Evolutionary conservation across 2,113 vertebrate species (phyloP).

Genomic region (Eretmochelys imbricata): DNA sequence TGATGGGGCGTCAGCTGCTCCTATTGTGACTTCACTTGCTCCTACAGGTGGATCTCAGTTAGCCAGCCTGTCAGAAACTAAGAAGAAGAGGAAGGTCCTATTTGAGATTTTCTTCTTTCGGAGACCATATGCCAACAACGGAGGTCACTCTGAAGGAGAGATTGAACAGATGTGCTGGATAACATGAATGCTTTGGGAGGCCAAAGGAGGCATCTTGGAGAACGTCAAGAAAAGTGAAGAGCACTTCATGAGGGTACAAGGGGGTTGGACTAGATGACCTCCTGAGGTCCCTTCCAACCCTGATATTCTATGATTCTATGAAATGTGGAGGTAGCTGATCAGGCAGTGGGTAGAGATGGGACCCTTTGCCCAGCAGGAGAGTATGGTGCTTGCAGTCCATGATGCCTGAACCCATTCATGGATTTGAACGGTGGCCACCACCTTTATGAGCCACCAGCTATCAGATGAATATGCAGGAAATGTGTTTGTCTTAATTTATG

Average conservation of each 20-base stretch:
- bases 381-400: not conserved
- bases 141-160: slow-evolving; percentile 2
- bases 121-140: not conserved
- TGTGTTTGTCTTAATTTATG: not conserved
- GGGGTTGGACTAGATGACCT: too few species aligned
- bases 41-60: not conserved
- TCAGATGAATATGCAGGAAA: not conserved
- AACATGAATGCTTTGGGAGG: not conserved
- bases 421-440: not conserved
- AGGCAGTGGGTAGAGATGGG: not conserved
- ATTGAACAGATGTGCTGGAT: not conserved
- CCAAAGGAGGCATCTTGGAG: not conserved
- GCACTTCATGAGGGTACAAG: not conserved
- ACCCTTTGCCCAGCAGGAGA: not conserved
- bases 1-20: not conserved
- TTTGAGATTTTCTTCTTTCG: not conserved
- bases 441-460: not conserved
- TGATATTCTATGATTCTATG: too few species aligned
- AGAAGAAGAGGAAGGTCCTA: not conserved
- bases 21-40: not conserved
- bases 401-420: fast-evolving
- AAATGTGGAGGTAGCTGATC: not conserved
- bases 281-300: too few species aligned
- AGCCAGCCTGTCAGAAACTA: not conserved
- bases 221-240: not conserved